phyloP scores from a whole-genome alignment of 2,797 vertebrate genomes.

The Euthynnus affinis region DNA sequence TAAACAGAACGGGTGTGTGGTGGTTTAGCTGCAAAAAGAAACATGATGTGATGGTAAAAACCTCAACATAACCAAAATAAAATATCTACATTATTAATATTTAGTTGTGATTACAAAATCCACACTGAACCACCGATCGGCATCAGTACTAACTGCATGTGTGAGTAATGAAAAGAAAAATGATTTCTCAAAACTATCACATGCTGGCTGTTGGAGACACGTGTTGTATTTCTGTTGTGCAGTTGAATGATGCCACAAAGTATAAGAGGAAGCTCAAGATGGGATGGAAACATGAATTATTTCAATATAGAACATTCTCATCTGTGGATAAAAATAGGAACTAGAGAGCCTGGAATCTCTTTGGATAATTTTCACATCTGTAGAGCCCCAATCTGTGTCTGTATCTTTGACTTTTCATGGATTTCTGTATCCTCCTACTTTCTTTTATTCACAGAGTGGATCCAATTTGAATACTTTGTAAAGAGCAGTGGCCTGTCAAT shows the following conservation, averaged over 20 bases:
- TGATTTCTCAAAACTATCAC: neutral
- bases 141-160: neutral
- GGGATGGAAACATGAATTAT: too few species aligned
- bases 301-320: too few species aligned
- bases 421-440: neutral
- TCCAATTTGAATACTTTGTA: neutral
- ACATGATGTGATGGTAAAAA: neutral
- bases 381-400: too few species aligned
- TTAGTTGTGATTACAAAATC: constrained; percentile 3
- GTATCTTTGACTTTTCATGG: neutral
- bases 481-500: neutral
- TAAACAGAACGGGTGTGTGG: neutral
- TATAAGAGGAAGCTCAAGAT: too few species aligned
- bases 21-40: neutral
- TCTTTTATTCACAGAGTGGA: constrained; percentile 25
- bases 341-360: too few species aligned
- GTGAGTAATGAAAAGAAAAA: neutral
- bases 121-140: neutral
- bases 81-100: neutral
- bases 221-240: neutral
- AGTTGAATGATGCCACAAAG: neutral
- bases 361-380: too few species aligned
- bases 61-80: neutral
- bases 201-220: neutral
- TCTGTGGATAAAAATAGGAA: too few species aligned